Conservation (phyloP, 2,113 vertebrate species). For the Saguinus midas region DNA sequence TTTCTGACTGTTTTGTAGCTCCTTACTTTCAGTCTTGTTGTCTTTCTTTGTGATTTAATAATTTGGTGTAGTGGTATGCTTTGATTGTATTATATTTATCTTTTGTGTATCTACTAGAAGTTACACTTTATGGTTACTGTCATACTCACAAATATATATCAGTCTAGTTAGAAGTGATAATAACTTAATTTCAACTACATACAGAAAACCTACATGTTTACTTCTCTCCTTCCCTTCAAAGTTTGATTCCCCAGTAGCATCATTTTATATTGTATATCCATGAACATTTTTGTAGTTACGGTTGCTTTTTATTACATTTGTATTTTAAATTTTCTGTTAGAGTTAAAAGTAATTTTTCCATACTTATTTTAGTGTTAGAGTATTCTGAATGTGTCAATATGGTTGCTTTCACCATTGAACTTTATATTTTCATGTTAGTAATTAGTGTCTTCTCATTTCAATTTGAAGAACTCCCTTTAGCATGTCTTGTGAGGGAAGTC, state of each 20-base stretch:
- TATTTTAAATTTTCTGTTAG: neutral
- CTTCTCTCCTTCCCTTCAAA: neutral
- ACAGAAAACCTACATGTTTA: neutral
- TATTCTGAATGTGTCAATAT: neutral
- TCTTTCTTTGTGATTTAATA: neutral
- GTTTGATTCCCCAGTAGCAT: neutral
- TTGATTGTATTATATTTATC: neutral
- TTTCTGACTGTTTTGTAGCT: neutral
- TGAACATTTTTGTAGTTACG: neutral
- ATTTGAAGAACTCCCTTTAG: neutral
- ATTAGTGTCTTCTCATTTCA: neutral
- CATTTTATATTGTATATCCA: neutral
- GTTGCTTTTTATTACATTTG: neutral
- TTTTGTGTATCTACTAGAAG: neutral
- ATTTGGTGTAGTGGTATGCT: neutral
- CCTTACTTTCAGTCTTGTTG: neutral
- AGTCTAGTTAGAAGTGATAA: neutral
- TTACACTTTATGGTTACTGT: neutral
- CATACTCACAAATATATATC: neutral
- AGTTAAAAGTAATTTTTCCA: neutral
- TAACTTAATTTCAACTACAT: neutral
- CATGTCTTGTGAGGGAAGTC: neutral
- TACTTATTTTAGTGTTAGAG: neutral
- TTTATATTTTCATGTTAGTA: neutral
- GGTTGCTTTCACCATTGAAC: neutral